Evolutionary conservation across 2,113 vertebrate genomes (phyloP), one percentile per base, ranked within the genome.

Genomic region (Typhlomys cinereus): DNA sequence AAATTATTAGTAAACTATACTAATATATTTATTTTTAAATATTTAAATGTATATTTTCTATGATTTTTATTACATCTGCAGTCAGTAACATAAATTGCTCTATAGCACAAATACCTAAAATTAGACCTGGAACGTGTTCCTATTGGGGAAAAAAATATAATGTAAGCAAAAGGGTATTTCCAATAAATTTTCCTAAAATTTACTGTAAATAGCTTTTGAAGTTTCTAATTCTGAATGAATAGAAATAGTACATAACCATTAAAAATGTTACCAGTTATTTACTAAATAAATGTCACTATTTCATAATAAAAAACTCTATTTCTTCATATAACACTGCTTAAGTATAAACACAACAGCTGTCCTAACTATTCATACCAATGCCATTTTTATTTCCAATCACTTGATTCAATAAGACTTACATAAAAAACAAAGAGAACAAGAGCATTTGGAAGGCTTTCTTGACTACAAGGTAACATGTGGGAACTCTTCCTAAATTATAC

Each of bases 371-470:
- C 41, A 74, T 9, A 50, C 15, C 44, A 76, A 86, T 89, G 27
- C 44, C 67, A 93, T 73, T 89, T 67, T 34, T 50, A 59, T 93
- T 50, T 88, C 75, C 52, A 73, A 74, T 46, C 36, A 44, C 50
- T 59, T 79, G 52, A 67, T 18, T 66, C 31, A 48, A 52, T 64
- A 34, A 90, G 25, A 95, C 88, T 5, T 86, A 73, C 34, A 70
- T 66, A 74, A 93, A 39, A 94, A 84, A 89, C 8, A 83, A 25
- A 86, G n/a, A 15, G 57, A 89, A 44, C 13, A 44, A 89, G 64
- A 76, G 12, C 54, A 89, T 59, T 95, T 71, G 93, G 25, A 95
- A 93, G 13, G 29, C 13, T 93, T 88, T 89, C 82, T 62, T 89
- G 52, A 85, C 79, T 41, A 73, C 85, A 70, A 85, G 2, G 23